Evolutionary conservation across 2,113 vertebrate genomes (phyloP).

Genomic region (Chaetorhynchus papuensis): DNA sequence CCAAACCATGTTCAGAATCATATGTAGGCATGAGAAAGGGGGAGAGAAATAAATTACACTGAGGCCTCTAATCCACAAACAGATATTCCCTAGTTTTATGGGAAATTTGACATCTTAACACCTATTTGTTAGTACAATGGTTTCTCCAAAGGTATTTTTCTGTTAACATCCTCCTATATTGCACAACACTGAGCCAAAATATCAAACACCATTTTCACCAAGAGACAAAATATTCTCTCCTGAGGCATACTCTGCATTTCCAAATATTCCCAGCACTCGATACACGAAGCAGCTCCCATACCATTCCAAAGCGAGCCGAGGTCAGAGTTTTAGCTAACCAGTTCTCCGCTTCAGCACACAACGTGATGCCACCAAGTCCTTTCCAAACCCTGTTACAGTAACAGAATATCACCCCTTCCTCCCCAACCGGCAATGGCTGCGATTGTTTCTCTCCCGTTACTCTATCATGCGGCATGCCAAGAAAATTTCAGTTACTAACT

Average conservation of each 20-base stretch:
- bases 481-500: no score
- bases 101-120: not conserved
- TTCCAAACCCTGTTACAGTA: fast-evolving
- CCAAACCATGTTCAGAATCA: not conserved
- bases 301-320: not conserved
- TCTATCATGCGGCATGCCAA: fast-evolving
- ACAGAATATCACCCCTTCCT: not conserved
- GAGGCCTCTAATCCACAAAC: not conserved
- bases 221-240: not conserved
- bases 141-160: not conserved
- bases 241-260: not conserved
- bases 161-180: not conserved
- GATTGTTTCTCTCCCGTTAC: not conserved
- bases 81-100: not conserved
- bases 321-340: not conserved
- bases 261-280: not conserved
- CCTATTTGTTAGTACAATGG: not conserved
- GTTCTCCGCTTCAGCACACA: not conserved
- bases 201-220: not conserved
- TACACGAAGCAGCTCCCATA: fast-evolving
- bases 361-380: not conserved
- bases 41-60: not conserved
- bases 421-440: fast-evolving
- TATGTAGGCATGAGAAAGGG: not conserved
- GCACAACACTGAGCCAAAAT: not conserved